phyloP scores from a whole-genome alignment of 2,888 invertebrate genomes.

The Cosmia pyralina region DNA sequence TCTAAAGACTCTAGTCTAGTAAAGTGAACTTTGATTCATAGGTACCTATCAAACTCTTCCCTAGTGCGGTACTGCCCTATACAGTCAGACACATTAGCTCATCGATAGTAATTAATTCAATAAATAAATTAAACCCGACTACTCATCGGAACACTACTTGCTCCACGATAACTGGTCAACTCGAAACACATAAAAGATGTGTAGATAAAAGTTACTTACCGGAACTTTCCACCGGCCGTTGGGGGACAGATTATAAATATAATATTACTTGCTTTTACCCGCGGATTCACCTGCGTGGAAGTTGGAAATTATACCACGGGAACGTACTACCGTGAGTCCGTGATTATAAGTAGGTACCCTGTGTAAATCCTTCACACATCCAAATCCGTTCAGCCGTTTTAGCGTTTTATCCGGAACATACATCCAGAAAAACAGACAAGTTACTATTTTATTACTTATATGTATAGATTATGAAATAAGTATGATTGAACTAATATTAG shows the following conservation, averaged over 20 bases:
- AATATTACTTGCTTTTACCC: background rate
- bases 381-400: no score
- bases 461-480: background rate
- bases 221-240: conserved; percentile 53
- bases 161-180: conserved; percentile 37
- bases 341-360: background rate
- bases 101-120: conserved; percentile 13
- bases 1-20: no score
- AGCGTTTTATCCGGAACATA: no score
- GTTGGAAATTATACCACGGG: background rate
- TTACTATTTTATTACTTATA: background rate
- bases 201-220: conserved; percentile 64
- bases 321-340: background rate
- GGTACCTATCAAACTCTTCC: background rate
- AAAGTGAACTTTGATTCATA: background rate
- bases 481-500: background rate
- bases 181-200: background rate
- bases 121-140: conserved; percentile 22
- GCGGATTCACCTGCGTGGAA: background rate
- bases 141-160: conserved; percentile 21
- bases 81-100: conserved; percentile 17
- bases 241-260: background rate
- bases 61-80: background rate
- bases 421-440: no score
- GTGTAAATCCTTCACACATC: background rate